Percentiles rank a stretch among this genome's conserved stretches.
phyloP scores from a whole-genome alignment of 2,113 vertebrate genomes.

The Azemiops feae region DNA sequence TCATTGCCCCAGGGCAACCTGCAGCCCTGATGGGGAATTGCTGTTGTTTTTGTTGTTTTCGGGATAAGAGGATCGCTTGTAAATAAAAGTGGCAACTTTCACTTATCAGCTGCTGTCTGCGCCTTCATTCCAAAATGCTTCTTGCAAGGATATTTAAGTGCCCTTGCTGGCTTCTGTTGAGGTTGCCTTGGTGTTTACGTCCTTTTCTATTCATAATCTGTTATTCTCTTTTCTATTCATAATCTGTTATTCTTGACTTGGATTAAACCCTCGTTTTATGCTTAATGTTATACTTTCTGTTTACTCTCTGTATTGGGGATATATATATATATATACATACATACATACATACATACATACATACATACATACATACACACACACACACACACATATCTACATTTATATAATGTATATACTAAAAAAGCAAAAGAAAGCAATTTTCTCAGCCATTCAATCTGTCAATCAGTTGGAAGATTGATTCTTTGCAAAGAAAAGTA shows the following conservation, averaged over 20 bases:
- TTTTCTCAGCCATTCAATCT: not conserved
- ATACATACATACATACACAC: no score
- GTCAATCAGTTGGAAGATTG: not conserved
- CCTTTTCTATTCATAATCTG: not conserved
- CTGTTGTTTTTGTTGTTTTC: not conserved
- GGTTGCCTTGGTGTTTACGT: conserved; percentile 23
- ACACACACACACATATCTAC: no score
- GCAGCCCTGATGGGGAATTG: not conserved
- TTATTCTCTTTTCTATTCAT: conserved; percentile 11
- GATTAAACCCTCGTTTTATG: not conserved
- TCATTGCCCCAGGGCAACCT: not conserved
- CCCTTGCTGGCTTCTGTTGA: conserved; percentile 38
- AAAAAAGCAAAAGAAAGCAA: not conserved
- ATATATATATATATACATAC: not conserved
- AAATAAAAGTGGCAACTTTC: conserved; percentile 16
- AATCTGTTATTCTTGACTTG: conserved; percentile 20
- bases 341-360: no score
- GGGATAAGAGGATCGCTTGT: conserved; percentile 6
- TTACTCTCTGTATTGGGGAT: not conserved
- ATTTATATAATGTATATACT: no score
- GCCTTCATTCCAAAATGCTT: conserved; percentile 3
- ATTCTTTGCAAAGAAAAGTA: not conserved
- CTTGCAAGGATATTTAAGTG: conserved; percentile 32
- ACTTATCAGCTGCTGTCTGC: conserved; percentile 7
- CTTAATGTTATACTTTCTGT: not conserved